Evolutionary conservation across 2,888 invertebrate species (phyloP).

Genomic region (Koerneria pararmatus): DNA sequence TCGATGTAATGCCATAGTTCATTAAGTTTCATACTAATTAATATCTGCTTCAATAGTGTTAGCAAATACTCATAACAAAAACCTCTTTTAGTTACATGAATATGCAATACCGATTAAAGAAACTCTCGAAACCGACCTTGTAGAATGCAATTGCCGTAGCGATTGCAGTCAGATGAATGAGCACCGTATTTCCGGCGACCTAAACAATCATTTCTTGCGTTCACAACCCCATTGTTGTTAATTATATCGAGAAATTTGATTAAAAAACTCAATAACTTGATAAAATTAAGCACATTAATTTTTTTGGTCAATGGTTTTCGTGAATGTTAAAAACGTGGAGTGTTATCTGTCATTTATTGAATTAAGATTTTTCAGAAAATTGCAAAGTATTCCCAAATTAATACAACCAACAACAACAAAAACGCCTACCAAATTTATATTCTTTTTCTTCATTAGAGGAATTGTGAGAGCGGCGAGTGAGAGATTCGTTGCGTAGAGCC

Average conservation of each 20-base stretch:
- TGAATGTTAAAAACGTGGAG: too few species aligned
- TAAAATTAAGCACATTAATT: too few species aligned
- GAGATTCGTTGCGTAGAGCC: slow-evolving; percentile 45
- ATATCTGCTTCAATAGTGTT: neutral
- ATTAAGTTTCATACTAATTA: neutral
- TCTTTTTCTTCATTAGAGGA: slow-evolving; percentile 45
- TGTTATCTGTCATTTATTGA: too few species aligned
- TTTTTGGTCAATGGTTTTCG: too few species aligned
- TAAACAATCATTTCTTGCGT: slow-evolving; percentile 26
- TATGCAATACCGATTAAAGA: neutral
- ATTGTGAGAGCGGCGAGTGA: slow-evolving; percentile 37
- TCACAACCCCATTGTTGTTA: too few species aligned
- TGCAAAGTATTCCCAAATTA: too few species aligned
- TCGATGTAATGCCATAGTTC: neutral
- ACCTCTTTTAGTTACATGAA: neutral
- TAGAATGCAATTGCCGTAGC: slow-evolving; percentile 47
- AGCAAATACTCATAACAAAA: neutral
- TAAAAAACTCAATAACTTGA: too few species aligned
- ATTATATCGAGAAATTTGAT: too few species aligned
- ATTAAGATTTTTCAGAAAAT: too few species aligned
- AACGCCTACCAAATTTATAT: slow-evolving; percentile 42
- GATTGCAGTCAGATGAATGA: slow-evolving; percentile 42
- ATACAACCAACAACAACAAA: too few species aligned
- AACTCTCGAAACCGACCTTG: slow-evolving; percentile 28
- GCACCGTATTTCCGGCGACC: slow-evolving; percentile 41